A percentile compares a stretch with the other conserved stretches of the same genome.
Conservation (phyloP, 2,888 invertebrate species). For the Hymenopus coronatus region DNA sequence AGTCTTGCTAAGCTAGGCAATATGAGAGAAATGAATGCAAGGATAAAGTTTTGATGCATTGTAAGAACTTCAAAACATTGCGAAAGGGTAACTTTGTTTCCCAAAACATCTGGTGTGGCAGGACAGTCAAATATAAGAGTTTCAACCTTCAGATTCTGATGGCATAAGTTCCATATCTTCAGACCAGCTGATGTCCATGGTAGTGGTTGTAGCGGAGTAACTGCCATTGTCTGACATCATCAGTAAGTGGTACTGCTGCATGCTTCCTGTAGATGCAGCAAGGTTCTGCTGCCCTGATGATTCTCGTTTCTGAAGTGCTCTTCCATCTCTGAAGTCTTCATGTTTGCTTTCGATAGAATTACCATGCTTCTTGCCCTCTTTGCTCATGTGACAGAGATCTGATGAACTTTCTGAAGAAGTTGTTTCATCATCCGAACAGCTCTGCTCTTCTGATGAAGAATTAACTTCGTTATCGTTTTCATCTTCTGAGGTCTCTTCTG, state of each 20-base stretch:
- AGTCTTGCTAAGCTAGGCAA: too few species aligned
- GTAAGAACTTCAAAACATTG: neutral
- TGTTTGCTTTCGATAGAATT: neutral
- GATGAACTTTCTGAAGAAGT: conserved; percentile 6
- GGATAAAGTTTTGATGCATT: neutral
- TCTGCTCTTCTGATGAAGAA: conserved; percentile 22
- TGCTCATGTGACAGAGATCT: neutral
- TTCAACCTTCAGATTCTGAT: conserved; percentile 24
- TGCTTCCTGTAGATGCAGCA: neutral
- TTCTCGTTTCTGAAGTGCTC: neutral
- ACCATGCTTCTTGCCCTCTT: neutral
- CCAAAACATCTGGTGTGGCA: neutral
- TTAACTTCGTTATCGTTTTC: conserved; percentile 30
- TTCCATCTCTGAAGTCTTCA: neutral
- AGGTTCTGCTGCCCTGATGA: neutral
- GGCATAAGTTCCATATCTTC: conserved; percentile 27
- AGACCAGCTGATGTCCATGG: conserved; percentile 37
- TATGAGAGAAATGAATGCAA: neutral
- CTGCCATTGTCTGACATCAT: conserved; percentile 27
- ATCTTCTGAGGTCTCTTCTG: conserved; percentile 41
- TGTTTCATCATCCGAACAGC: conserved; percentile 31
- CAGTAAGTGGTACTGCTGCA: conserved; percentile 16
- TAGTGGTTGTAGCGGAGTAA: conserved; percentile 30
- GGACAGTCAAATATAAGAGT: neutral
- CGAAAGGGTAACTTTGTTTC: neutral